phyloP scores from a whole-genome alignment of 2,888 invertebrate species.

The Venusia cambrica region DNA sequence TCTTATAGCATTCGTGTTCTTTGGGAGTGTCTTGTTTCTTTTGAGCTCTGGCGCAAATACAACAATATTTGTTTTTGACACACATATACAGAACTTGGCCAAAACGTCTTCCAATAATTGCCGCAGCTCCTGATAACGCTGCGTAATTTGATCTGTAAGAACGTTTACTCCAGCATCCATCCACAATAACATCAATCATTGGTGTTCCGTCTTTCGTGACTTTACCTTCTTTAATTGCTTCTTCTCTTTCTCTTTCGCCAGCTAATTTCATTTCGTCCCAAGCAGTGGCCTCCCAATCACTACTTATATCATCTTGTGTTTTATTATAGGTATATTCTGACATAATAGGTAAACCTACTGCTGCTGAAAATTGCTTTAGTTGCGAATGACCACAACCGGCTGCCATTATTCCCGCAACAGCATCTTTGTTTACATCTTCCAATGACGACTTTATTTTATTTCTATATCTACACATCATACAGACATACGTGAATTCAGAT shows the following conservation, averaged over 20 bases:
- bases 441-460: constrained; percentile 3
- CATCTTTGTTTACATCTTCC: constrained; percentile 8
- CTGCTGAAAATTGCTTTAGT: constrained; percentile 14
- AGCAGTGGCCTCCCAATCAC: no score
- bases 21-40: constrained; percentile 15
- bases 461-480: constrained; percentile 8
- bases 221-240: constrained; percentile 23
- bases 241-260: constrained; percentile 24
- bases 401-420: constrained; percentile 14
- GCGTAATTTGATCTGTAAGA: constrained; percentile 26
- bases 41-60: constrained; percentile 26
- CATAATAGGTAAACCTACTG: constrained; percentile 13
- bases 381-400: constrained; percentile 16
- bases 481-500: constrained; percentile 4
- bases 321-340: no score
- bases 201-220: constrained; percentile 27
- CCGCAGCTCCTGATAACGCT: constrained; percentile 28
- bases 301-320: constrained; percentile 16
- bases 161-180: constrained; percentile 28
- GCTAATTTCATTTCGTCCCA: constrained; percentile 23
- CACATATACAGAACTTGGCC: constrained; percentile 23
- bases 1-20: constrained; percentile 27
- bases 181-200: constrained; percentile 25
- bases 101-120: constrained; percentile 26
- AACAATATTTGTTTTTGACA: constrained; percentile 30